These are phyloP conservation scores for Acrocephalus scirpaceus DNA, from an alignment of 2,797 vertebrate species.

Conservation along the genomic window DNA sequence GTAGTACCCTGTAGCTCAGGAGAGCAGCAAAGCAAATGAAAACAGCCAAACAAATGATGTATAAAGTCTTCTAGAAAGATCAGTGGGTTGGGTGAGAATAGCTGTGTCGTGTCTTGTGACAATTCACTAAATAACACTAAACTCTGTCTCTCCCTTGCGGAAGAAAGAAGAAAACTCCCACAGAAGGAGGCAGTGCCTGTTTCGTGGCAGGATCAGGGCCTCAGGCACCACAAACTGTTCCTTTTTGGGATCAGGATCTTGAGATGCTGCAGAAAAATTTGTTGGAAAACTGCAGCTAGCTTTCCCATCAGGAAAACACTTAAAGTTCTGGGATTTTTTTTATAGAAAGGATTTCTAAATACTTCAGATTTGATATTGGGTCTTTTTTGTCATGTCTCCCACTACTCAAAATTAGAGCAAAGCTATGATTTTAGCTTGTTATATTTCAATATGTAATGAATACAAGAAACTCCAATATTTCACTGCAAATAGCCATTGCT, in stretches of 20 bases:
- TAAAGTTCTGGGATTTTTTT: not conserved
- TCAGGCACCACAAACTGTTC: conserved; percentile 8
- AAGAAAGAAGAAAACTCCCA: not conserved
- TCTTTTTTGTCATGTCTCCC: not conserved
- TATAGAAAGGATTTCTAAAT: not conserved
- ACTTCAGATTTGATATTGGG: not conserved
- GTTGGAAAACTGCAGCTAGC: not conserved
- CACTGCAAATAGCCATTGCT: not conserved
- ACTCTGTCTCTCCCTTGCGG: not conserved
- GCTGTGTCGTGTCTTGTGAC: conserved; percentile 29
- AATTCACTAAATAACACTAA: not conserved
- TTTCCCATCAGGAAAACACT: not conserved
- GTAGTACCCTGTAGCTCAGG: not conserved
- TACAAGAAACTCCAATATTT: not conserved
- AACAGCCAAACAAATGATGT: not conserved
- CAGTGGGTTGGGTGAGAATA: conserved; percentile 44
- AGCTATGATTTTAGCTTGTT: not conserved
- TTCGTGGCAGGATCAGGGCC: not conserved
- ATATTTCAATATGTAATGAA: not conserved
- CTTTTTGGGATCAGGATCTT: not conserved
- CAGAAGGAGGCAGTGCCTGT: not conserved
- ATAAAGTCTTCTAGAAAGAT: conserved; percentile 19
- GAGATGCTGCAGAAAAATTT: not conserved
- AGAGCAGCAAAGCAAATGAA: not conserved
- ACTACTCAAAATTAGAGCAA: not conserved